These are phyloP conservation scores for Geodia barretti DNA, from an alignment of 37 sponge, comb jelly and placozoan species.

Conservation along the genomic window DNA sequence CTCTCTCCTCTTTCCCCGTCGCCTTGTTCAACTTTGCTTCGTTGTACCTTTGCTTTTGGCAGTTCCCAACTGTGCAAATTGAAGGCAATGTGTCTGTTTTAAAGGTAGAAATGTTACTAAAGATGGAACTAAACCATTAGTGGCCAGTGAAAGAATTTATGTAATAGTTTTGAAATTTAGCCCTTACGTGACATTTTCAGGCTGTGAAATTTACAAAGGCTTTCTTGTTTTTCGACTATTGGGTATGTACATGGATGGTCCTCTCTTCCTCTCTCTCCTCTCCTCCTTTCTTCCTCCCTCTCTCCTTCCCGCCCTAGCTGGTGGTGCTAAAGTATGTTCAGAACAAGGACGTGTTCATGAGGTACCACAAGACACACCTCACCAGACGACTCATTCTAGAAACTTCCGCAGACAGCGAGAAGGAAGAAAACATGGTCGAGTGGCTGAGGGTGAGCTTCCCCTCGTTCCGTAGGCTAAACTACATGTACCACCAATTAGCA, in stretches of 20 bases:
- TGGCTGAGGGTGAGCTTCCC: conserved; percentile 78
- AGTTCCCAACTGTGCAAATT: no score
- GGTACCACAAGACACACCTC: conserved; percentile 92
- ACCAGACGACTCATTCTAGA: conserved; percentile 86
- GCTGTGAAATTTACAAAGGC: no score
- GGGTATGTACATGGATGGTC: no score
- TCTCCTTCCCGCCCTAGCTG: conserved; percentile 40
- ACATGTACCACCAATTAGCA: no score
- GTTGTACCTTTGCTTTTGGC: no score
- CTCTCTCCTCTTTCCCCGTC: no score
- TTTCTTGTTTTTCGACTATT: not conserved
- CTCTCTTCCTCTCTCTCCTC: conserved; percentile 17
- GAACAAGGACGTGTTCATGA: conserved; percentile 96
- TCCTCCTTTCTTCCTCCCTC: conserved; percentile 16
- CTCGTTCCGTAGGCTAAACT: no score
- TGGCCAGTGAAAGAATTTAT: no score
- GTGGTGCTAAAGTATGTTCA: conserved; percentile 93
- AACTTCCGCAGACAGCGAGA: conserved; percentile 91
- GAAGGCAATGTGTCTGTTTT: not conserved
- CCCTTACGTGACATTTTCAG: no score
- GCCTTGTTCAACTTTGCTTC: no score
- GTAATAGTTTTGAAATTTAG: no score
- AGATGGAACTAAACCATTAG: no score
- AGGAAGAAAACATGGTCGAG: conserved; percentile 96
- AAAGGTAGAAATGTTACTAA: not conserved